Base-by-base conservation (phyloP, 2,888 invertebrate genomes). In the Ectobius pallidus region DNA sequence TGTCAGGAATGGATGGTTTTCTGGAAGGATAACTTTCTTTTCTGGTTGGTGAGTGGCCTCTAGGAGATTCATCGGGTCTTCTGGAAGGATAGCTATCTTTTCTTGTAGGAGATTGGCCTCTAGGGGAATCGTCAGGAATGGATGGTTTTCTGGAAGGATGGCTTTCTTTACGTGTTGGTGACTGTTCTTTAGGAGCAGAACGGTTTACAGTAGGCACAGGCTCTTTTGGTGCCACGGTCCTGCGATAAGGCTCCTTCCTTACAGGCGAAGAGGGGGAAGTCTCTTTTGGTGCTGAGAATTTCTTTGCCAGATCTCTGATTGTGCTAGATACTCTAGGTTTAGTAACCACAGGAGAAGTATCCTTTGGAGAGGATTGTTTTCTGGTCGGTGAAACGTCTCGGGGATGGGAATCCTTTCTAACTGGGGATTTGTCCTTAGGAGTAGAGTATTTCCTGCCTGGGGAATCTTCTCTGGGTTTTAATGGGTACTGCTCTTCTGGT, bases 381-480 rank as follows among this genome's bases (percentile, higher is more conserved):
- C 25, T 22, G 18, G 30, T 16, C 2, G 58, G 68, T 3, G 46
- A 69, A 1, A 3, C 16, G 3, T 46, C 61, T 42, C 32, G 22
- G 46, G 42, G 42, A 30, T 34, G 32, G 42, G 49, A 44, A 18
- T 34, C 62, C 39, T 71, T 61, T 49, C 44, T 32, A 14, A 39
- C 25, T 16, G 61, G 18, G 20, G 22, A 30, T 61, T 22, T 25
- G 11, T 61, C 52, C 58, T 73, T 72, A 20, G 71, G 70, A 61
- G 69, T 49, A 9, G 63, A 63, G 83, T 75, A 76, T 82, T 84
- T 1, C 84, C 83, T 16, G 80, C 76, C 16, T 75, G 74, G 71
- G 78, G 62, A 52, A 9, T 6, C 0, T n/a, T 52, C 44, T 39
- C 30, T 34, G 4, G n/a, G 46, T 55, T 44, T 67, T 44, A 44